A percentile compares a stretch with the other conserved stretches of the same genome.
Evolutionary conservation across 2,888 invertebrate genomes (phyloP).

Genomic region (Mimachlamys varia): DNA sequence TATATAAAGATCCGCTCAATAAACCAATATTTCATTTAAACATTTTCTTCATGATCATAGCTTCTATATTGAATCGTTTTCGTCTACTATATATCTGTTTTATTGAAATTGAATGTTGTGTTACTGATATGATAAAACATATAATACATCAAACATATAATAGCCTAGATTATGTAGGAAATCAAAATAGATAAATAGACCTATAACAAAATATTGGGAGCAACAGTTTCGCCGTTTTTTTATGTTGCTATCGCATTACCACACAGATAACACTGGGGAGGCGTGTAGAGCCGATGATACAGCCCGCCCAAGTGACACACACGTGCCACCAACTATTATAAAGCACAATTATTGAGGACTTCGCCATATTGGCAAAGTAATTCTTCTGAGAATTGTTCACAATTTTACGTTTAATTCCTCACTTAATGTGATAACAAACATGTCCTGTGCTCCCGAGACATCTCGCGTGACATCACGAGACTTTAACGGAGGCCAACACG

Average conservation of each 20-base stretch:
- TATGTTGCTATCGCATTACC: neutral
- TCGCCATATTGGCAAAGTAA: neutral
- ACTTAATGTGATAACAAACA: conserved; percentile 31
- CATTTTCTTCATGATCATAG: too few relatives aligned
- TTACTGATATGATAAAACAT: too few relatives aligned
- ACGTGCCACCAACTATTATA: neutral
- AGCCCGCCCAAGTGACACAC: neutral
- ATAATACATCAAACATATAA: too few relatives aligned
- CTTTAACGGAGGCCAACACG: conserved; percentile 20
- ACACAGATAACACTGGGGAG: neutral
- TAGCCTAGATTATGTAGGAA: too few relatives aligned
- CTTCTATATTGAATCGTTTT: too few relatives aligned
- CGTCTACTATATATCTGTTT: too few relatives aligned
- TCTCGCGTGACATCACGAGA: conserved; percentile 36
- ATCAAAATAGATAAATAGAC: too few relatives aligned
- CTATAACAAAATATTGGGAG: neutral
- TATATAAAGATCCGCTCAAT: too few relatives aligned
- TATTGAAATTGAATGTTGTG: too few relatives aligned
- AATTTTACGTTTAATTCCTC: conserved; percentile 23
- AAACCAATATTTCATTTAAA: too few relatives aligned
- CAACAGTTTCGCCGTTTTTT: neutral
- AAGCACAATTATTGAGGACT: neutral
- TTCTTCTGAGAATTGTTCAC: conserved; percentile 21
- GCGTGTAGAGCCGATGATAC: neutral
- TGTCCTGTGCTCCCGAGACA: conserved; percentile 20